Conservation (phyloP, 2,888 invertebrate species). For the Pelosia muscerda region DNA sequence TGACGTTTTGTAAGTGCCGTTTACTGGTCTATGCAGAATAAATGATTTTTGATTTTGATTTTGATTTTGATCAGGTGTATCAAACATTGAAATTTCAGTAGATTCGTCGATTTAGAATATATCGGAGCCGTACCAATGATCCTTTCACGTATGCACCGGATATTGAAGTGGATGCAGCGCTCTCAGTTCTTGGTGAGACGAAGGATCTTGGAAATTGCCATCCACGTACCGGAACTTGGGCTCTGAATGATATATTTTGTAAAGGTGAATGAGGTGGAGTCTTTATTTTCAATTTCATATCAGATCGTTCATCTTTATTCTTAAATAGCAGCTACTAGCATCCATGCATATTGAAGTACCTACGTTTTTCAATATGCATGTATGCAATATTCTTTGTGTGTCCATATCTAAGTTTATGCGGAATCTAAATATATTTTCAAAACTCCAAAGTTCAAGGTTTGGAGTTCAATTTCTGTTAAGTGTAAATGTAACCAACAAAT, state of each 20-base stretch:
- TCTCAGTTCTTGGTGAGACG: constrained; percentile 24
- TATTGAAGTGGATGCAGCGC: constrained; percentile 31
- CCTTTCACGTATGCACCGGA: constrained; percentile 30
- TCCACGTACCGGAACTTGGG: constrained; percentile 9
- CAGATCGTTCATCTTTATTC: not conserved
- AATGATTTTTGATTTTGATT: no score
- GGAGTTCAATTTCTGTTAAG: no score
- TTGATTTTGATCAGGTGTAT: not conserved
- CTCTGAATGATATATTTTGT: constrained; percentile 10
- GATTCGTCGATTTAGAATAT: constrained; percentile 28
- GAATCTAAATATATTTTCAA: no score
- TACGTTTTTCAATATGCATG: no score
- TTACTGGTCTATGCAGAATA: no score
- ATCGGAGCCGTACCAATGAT: constrained; percentile 22
- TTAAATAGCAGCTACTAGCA: not conserved
- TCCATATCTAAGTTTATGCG: no score
- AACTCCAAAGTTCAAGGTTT: no score
- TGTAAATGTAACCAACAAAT: no score
- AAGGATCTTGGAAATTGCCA: constrained; percentile 36
- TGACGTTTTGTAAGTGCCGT: no score
- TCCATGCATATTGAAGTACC: no score
- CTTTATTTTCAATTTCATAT: not conserved
- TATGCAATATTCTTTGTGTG: no score
- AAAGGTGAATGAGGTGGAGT: not conserved
- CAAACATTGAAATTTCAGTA: constrained; percentile 6